These are phyloP conservation scores for Atractosteus spatula DNA, from an alignment of 2,113 vertebrate species.

Conservation along the genomic window DNA sequence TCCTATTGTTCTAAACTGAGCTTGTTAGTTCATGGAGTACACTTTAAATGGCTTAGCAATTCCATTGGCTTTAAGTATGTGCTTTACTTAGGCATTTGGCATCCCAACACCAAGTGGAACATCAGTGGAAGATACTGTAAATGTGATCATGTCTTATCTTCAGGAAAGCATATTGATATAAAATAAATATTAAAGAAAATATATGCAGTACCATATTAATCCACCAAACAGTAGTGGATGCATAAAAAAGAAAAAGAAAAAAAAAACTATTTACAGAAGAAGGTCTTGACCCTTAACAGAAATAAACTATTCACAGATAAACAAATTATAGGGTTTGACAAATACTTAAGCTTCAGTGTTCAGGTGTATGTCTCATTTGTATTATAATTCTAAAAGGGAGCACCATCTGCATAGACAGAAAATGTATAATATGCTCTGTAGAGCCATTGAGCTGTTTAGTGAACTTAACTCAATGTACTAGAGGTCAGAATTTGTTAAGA, in stretches of 20 bases:
- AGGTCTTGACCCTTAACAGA: not conserved
- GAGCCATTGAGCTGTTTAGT: no score
- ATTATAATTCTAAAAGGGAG: conserved; percentile 3
- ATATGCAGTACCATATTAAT: not conserved
- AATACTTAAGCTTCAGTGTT: conserved; percentile 36
- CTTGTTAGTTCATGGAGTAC: conserved; percentile 17
- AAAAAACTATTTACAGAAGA: conserved; percentile 23
- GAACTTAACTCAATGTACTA: no score
- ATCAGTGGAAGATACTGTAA: conserved; percentile 20
- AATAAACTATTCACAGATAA: conserved; percentile 13
- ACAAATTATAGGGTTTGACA: conserved; percentile 17
- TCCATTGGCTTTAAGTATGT: conserved; percentile 58
- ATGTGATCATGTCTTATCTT: conserved; percentile 21
- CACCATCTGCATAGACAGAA: conserved; percentile 35
- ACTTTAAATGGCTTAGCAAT: conserved; percentile 53
- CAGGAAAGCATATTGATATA: not conserved
- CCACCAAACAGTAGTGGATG: conserved; percentile 17
- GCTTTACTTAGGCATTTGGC: conserved; percentile 46
- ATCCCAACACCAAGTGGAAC: conserved; percentile 21
- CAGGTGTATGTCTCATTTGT: conserved; percentile 1
- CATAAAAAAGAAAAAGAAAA: conserved; percentile 5
- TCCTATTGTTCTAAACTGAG: not conserved
- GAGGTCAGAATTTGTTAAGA: no score
- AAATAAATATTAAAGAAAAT: conserved; percentile 3
- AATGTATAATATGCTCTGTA: not conserved